Evolutionary conservation across 2,888 invertebrate genomes (phyloP), one percentile per base, ranked within the genome.

Genomic region (Cylloceria caligata): DNA sequence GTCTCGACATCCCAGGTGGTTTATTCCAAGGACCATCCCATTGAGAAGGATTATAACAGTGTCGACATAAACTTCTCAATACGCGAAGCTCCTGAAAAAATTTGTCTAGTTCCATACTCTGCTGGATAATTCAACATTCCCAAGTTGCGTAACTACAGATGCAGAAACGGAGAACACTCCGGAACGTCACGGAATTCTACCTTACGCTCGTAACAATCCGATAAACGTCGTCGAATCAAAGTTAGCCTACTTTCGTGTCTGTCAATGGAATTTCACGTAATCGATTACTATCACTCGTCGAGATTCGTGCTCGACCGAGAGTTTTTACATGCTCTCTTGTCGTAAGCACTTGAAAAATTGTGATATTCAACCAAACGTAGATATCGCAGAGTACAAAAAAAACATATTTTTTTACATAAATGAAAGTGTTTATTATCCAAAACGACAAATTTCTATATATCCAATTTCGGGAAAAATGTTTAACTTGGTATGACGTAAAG

Each of bases 191-290:
- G 27, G 36, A 69, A 74, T 64, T 64, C 19, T 13, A 39, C 1
- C 55, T 49, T 27, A 24, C 19, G 13, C 13, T 11, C 0, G n/a
- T 9, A 16, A 30, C 39, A 45, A 68, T 30, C 65, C 42, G 80
- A 71, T 47, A 67, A 76, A 65, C 60, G 24, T 65, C 71, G 72
- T 62, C 62, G 67, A 67, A 67, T 81, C 72, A 36, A 30, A 47
- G 39, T 34, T 72, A 72, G 76, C 80, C 72, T 76, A 72, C 67
- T 81, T 81, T 72, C 72, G 21, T 65, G 24, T 42, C 34, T 9
- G 60, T 19, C 71, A 24, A 60, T 49, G 49, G 52, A 72, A 76
- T 76, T 81, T 67, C 49, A 76, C 71, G 67, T 49, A 67, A 76
- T 81, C 76, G 80, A 72, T 76, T 60, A 72, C 57, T 67, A 79